phyloP scores from a whole-genome alignment of 2,888 invertebrate species.

The Melanchra persicariae region DNA sequence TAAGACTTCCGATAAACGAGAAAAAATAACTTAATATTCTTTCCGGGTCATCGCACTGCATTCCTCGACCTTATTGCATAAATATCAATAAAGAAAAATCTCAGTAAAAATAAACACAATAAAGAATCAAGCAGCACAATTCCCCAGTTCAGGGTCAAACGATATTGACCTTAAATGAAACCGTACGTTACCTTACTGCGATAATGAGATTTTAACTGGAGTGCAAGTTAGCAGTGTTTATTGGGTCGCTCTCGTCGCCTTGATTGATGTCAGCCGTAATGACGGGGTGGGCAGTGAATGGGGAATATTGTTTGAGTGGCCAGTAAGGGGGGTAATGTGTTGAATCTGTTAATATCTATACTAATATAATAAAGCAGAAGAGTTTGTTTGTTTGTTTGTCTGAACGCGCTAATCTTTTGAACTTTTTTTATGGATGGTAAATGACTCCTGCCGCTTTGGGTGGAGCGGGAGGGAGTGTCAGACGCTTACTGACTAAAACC shows the following conservation, averaged over 20 bases:
- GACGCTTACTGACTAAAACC: no score
- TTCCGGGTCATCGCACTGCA: not conserved
- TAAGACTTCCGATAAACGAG: not conserved
- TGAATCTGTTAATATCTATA: slow-evolving; percentile 41
- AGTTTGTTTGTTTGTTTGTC: no score
- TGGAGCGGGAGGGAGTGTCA: no score
- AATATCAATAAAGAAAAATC: slow-evolving; percentile 4
- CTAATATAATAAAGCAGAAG: no score
- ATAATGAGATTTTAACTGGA: slow-evolving; percentile 69
- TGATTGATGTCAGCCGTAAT: slow-evolving; percentile 65
- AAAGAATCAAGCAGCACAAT: slow-evolving; percentile 34
- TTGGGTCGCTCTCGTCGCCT: slow-evolving; percentile 56
- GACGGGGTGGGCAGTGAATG: slow-evolving; percentile 45
- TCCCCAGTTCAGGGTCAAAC: slow-evolving; percentile 62
- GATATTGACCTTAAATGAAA: slow-evolving; percentile 65
- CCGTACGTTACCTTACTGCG: slow-evolving; percentile 61
- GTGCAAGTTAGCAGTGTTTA: slow-evolving; percentile 64
- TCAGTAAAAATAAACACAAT: slow-evolving; percentile 22
- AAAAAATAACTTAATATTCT: not conserved
- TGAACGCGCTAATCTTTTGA: no score
- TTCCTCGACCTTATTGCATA: not conserved
- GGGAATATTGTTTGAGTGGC: slow-evolving; percentile 39
- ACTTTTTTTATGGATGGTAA: no score
- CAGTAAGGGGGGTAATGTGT: slow-evolving; percentile 32
- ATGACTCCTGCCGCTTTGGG: no score